Base-by-base conservation (phyloP, 2,888 invertebrate genomes). In the Rhamnusium bicolor region DNA sequence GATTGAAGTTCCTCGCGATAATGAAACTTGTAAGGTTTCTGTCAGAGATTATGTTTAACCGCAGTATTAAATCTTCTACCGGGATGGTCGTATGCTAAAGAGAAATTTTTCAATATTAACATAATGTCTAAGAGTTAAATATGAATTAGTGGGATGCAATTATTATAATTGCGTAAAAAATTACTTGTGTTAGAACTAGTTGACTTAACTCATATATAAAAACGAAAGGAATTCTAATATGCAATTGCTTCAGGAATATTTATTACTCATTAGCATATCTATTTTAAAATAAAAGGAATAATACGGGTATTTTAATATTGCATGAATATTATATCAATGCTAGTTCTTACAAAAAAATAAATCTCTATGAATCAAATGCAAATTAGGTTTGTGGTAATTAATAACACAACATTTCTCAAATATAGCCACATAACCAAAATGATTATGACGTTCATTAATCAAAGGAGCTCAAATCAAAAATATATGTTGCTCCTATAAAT, bases 1-100 rank as follows among this genome's bases (percentile, higher is more conserved):
- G 86, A 86, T 84, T 81, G 84, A 85, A 82, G 83, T 80, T 82
- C 75, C 47, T 65, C 69, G 81, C 80, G 84, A 84, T 84, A 85
- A 84, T 83, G 81, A 80, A 82, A 82, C 81, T 79, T 81, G 80
- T 82, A 81, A 78, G 81, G 80, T 79, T 81, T 82, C 81, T 79
- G 79, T 81, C 79, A 80, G 78, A 81, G 81, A 81, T 83, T 81
- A 81, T 77, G 78, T 80, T 78, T 68, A 54, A 77, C 75, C 54
- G 68, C 46, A 49, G 71, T 67, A 62, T 70, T 72, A 69, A 69
- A 76, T 76, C 72, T 75, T 71, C 51, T 21, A 75, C 71, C 49
- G 51, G 51, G 63, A 49, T 63, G 24, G 63, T 49, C 49, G 12
- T 47, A 12, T n/a, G 29, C 8, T 12, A 6, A 49, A 16, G 51